Conservation (phyloP, 2,888 invertebrate genomes). For the Linnaemya vulpina region DNA sequence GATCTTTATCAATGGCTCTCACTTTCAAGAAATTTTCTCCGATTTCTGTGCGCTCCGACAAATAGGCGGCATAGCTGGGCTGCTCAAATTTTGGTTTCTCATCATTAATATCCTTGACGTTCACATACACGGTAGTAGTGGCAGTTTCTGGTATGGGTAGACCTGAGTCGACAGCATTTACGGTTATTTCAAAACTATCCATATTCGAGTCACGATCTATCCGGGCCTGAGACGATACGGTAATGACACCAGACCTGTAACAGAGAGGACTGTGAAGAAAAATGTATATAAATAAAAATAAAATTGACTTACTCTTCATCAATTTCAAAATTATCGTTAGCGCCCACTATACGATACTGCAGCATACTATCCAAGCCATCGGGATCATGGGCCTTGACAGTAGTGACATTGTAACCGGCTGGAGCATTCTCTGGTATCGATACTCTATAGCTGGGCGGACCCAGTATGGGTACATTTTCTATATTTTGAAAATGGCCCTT, state of each 20-base stretch:
- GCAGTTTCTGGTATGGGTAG: slow-evolving; percentile 90
- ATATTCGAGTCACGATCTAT: slow-evolving; percentile 88
- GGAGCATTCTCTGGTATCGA: slow-evolving; percentile 88
- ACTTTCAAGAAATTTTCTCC: slow-evolving; percentile 87
- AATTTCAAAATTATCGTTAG: slow-evolving; percentile 90
- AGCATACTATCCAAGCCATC: slow-evolving; percentile 89
- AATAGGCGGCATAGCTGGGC: slow-evolving; percentile 86
- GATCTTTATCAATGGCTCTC: slow-evolving; percentile 88
- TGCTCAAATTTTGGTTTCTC: slow-evolving; percentile 90
- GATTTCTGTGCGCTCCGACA: slow-evolving; percentile 87
- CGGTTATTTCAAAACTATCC: slow-evolving; percentile 88
- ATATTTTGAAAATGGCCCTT: slow-evolving; percentile 88
- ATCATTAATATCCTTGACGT: slow-evolving; percentile 90
- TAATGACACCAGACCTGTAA: slow-evolving; percentile 87
- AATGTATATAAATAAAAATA: neutral
- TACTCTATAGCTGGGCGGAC: slow-evolving; percentile 89
- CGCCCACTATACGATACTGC: slow-evolving; percentile 89
- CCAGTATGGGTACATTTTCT: slow-evolving; percentile 84
- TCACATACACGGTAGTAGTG: slow-evolving; percentile 89
- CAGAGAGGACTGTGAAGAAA: neutral
- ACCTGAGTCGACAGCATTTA: slow-evolving; percentile 90
- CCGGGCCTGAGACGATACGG: slow-evolving; percentile 88
- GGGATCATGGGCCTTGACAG: slow-evolving; percentile 89
- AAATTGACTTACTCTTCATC: slow-evolving; percentile 85
- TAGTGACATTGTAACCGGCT: slow-evolving; percentile 88